Conservation (phyloP, 2,113 vertebrate genomes). For the Conger conger region DNA sequence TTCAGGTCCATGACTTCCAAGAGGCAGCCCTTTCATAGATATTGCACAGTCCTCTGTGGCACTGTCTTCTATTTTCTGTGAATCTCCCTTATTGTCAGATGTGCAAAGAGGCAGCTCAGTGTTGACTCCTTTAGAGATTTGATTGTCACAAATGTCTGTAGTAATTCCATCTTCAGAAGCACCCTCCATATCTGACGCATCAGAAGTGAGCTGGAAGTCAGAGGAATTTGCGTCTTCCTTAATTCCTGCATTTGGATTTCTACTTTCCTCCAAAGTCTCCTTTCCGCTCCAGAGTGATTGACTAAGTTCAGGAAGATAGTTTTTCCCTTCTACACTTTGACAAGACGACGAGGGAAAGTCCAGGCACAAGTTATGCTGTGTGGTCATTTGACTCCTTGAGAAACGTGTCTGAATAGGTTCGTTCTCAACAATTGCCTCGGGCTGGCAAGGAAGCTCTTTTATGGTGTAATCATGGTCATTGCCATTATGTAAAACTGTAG, state of each 20-base stretch:
- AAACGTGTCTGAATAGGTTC: slow-evolving; percentile 85
- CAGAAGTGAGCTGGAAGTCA: slow-evolving; percentile 41
- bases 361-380: slow-evolving; percentile 69
- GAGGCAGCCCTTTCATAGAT: neutral
- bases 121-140: neutral
- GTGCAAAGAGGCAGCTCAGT: slow-evolving; percentile 1
- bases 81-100: slow-evolving; percentile 24
- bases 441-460: slow-evolving; percentile 81
- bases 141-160: slow-evolving; percentile 12
- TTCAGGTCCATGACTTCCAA: slow-evolving; percentile 5
- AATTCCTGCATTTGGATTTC: slow-evolving; percentile 54
- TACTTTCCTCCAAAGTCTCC: slow-evolving; percentile 62
- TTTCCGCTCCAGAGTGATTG: slow-evolving; percentile 70
- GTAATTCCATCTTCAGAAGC: neutral
- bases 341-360: slow-evolving; percentile 75
- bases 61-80: slow-evolving; percentile 14
- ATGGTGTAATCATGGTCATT: slow-evolving; percentile 85
- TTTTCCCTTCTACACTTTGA: slow-evolving; percentile 83
- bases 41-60: neutral
- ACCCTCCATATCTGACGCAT: slow-evolving; percentile 33
- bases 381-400: slow-evolving; percentile 79
- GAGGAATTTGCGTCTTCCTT: slow-evolving; percentile 42
- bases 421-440: slow-evolving; percentile 75
- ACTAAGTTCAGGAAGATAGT: slow-evolving; percentile 81
- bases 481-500: slow-evolving; percentile 79